Evolutionary conservation across 2,797 vertebrate species (phyloP).

Genomic region (Pipistrellus nathusii): DNA sequence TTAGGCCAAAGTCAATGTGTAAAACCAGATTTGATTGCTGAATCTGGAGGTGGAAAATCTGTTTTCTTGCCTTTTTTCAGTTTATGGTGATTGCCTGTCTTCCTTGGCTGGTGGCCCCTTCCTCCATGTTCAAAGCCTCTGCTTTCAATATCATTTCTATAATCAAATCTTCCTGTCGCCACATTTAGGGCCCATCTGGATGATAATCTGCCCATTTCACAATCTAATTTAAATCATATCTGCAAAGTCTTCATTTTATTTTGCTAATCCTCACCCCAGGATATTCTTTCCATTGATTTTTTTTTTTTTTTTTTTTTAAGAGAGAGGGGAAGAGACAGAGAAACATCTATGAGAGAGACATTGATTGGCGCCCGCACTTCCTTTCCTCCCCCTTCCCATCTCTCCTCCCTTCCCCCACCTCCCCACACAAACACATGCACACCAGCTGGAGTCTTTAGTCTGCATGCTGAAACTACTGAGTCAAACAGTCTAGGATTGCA

Average conservation of each 20-base stretch:
- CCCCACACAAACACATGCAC: too few relatives aligned
- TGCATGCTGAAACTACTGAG: too few relatives aligned
- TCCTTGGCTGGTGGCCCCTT: neutral
- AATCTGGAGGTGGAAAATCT: slow-evolving; percentile 44
- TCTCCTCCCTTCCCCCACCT: too few relatives aligned
- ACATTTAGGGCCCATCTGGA: neutral
- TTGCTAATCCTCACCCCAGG: too few relatives aligned
- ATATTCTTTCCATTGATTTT: too few relatives aligned
- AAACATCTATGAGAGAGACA: too few relatives aligned
- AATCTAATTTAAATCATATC: slow-evolving; percentile 17
- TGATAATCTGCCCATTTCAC: neutral
- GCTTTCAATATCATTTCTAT: neutral
- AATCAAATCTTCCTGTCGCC: neutral
- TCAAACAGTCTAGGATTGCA: too few relatives aligned
- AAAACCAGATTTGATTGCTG: neutral
- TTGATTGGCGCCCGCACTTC: too few relatives aligned
- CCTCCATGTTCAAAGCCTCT: neutral
- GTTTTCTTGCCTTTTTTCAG: slow-evolving; percentile 40
- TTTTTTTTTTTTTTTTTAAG: too few relatives aligned
- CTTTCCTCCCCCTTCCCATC: too few relatives aligned
- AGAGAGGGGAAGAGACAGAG: too few relatives aligned
- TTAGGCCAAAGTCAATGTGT: slow-evolving; percentile 16
- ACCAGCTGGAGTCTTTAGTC: too few relatives aligned
- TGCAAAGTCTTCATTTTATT: neutral
- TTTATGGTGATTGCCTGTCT: neutral